Base-by-base conservation (phyloP, 2,888 invertebrate genomes). In the Cordilura impudica region DNA sequence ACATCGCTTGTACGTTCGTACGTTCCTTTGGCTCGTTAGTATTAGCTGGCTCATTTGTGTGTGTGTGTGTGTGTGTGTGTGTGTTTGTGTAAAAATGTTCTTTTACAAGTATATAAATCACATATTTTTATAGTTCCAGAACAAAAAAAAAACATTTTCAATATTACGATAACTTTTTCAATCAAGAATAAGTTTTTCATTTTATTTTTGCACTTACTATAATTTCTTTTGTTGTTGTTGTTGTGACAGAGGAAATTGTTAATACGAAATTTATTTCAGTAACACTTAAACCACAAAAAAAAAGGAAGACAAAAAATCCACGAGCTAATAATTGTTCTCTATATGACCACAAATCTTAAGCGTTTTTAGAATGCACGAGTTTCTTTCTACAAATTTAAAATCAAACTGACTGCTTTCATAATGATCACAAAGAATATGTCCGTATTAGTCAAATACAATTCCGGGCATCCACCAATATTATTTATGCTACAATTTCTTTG, bases 141-240 rank as follows among this genome's bases (percentile, higher is more conserved):
- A 35, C 35, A 12, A 35, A 10, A 35, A 35, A 12, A 4, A 35
- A 35, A 35, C 12, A 35, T 35, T 35, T 35, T 35, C 35, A 35
- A 35, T 35, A 3, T 35, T 35, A 12, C 35, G 26, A 29, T 14
- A 71, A 71, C 21, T 71, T 71, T 71, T 71, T 51, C 51, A 71
- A 61, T 61, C 51, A 60, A 61, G 29, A 16, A 43, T 21, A 21
- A 58, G 2, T 35, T 35, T 35, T 35, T 3, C n/a, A n/a, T n/a
- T 12, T 35, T 10, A 6, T 2, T 7, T 31, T 31, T 31, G 4
- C 31, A 31, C 31, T 31, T 31, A 31, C 8, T 31, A 10, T 31
- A 10, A 31, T 31, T 31, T 31, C 2, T 35, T 35, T 35, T 35
- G 6, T 35, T 35, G 35, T 10, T 12, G 12, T 4, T 12, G 1